These are phyloP conservation scores for Apantesis nais DNA, from an alignment of 2,888 invertebrate genomes.

Conservation along the genomic window DNA sequence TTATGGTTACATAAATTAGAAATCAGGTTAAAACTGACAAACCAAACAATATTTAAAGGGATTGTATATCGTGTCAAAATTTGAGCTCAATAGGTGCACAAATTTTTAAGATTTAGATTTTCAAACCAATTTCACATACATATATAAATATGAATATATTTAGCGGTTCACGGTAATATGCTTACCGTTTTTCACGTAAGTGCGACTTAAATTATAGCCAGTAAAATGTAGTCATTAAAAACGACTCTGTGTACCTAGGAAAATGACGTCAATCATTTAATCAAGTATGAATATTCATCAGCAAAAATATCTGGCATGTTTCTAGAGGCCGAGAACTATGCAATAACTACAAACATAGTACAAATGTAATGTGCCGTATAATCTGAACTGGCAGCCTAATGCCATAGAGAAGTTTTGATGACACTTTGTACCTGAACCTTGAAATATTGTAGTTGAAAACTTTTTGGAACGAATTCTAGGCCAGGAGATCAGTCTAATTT, in stretches of 20 bases:
- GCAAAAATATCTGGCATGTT: background rate
- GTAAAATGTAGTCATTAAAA: too few species aligned
- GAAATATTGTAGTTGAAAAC: constrained; percentile 53
- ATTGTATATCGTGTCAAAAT: too few species aligned
- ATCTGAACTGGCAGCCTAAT: constrained; percentile 31
- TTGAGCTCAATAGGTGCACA: too few species aligned
- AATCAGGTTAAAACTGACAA: too few species aligned
- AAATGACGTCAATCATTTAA: background rate
- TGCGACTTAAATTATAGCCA: too few species aligned
- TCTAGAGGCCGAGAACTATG: constrained; percentile 11
- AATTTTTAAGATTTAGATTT: too few species aligned
- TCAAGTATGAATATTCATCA: background rate
- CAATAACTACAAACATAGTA: constrained; percentile 21
- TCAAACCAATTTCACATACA: too few species aligned
- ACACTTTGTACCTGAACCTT: constrained; percentile 56
- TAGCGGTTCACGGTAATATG: too few species aligned
- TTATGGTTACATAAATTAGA: too few species aligned
- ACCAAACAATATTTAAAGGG: too few species aligned
- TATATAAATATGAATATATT: too few species aligned
- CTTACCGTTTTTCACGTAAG: too few species aligned
- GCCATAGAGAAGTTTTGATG: constrained; percentile 53
- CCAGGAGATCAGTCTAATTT: constrained; percentile 18
- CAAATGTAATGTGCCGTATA: constrained; percentile 34
- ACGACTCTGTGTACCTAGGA: background rate
- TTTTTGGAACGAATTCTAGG: constrained; percentile 52